Evolutionary conservation across 1,140 invertebrate species (phyloP).

Genomic region (Parapsyche elsis): DNA sequence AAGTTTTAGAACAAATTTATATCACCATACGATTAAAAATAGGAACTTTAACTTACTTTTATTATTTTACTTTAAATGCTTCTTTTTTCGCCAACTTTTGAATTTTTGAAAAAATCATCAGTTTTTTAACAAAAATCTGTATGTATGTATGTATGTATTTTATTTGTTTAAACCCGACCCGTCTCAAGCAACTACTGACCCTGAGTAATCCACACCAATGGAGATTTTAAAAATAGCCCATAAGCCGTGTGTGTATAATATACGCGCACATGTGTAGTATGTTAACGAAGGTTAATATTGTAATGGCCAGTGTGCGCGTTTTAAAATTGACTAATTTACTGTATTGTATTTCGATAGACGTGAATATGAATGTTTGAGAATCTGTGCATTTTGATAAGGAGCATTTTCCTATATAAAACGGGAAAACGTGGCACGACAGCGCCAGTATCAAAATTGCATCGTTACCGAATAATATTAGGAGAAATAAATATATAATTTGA

Average conservation of each 20-base stretch:
- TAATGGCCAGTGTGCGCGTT: too few relatives aligned
- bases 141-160: not conserved
- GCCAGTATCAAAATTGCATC: not conserved
- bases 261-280: too few relatives aligned
- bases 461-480: not conserved
- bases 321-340: too few relatives aligned
- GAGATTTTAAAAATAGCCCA: not conserved
- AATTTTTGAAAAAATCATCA: too few relatives aligned
- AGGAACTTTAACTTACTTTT: too few relatives aligned
- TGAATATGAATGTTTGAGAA: conserved; percentile 9
- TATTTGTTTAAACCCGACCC: not conserved
- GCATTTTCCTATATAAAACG: not conserved
- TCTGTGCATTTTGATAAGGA: not conserved
- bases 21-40: too few relatives aligned
- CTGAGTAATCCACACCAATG: conserved; percentile 16
- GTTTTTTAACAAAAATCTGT: too few relatives aligned
- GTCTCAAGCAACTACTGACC: not conserved
- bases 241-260: not conserved
- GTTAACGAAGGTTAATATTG: too few relatives aligned
- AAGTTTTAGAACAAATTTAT: too few relatives aligned
- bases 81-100: too few relatives aligned
- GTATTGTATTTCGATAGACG: too few relatives aligned
- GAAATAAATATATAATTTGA: not conserved
- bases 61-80: too few relatives aligned
- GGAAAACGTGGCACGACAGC: not conserved